Evolutionary conservation across 2,113 vertebrate species (phyloP), one percentile per base, ranked within the genome.

Genomic region (Sorex araneus): DNA sequence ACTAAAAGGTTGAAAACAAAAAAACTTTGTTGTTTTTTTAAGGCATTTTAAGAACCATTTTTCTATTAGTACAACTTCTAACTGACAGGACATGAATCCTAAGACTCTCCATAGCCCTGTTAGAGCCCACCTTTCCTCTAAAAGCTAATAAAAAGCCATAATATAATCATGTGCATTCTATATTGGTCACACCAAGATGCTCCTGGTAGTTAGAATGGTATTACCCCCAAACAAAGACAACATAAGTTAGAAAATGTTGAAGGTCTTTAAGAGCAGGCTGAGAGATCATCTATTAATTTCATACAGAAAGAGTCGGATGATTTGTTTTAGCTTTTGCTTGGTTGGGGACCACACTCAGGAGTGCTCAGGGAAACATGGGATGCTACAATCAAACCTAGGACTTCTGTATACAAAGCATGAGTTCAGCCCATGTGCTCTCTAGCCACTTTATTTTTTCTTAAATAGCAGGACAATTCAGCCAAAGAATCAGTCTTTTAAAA

Each of bases 91-190:
- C 15, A 75, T 15, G 43, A 30, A 69, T 94, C 73, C 78, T 78
- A 94, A 92, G 75, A 89, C 77, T 50, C 69, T 8, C 32, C 71
- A n/a, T 0, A 36, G 75, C 40, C 4, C 19, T 60, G 32, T 28
- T 25, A 94, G 27, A 15, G 30, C 32, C 69, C 69, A 25, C 36
- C 32, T 16, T 1, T 90, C 63, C 32, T 36, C 71, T 8, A 30
- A 67, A 60, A 87, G 60, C 28, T 66, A 73, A 82, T 71, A 85
- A 96, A 97, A 95, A 95, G 93, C 94, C 94, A 66, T 87, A 80
- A 70, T 6, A 50, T 66, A 71, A 54, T 94, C 30, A 27, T 23
- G 36, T 11, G 40, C 32, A 57, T 74, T 91, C 84, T 45, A 94
- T 69, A 89, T 34, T 28, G 66, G 25, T 8, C 57, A 18, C 25